Evolutionary conservation across 64 coral and sea anemone genomes (phyloP), one percentile per base, ranked within the genome.

Genomic region (Actinia tenebrosa): DNA sequence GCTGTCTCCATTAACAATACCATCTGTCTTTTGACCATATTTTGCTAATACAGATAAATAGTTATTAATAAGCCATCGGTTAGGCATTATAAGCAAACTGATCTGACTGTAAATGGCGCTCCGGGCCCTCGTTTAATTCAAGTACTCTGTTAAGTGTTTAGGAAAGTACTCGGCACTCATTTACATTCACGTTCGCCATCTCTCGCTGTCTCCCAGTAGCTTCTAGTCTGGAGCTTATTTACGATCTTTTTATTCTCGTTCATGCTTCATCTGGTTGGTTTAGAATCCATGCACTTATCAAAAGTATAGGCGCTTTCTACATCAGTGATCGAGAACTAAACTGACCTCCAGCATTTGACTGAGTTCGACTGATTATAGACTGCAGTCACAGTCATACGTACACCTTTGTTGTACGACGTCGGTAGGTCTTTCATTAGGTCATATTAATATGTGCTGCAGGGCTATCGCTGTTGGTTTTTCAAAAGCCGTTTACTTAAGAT

Each of bases 251-350:
- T 9, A 25, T 27, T 15, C 25, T 75, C 25, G 23, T 75, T 75
- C 26, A 75, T 75, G 69, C 23, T 30, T 75, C 23, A 75, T 75
- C 11, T 75, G 26, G 14, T 75, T 75, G 69, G 69, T 43, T 75
- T 75, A 75, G 26, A 42, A 15, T 42, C 11, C 69, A 26, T 75
- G 23, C 69, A 75, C 69, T 75, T 42, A 75, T 30, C n/a, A 75
- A 13, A 75, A 75, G 69, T 75, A 75, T 75, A 75, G 69, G 69
- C 10, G 42, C 69, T 75, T 75, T 75, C 69, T 75, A 75, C 69
- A 75, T 75, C 69, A 75, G 9, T 75, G 69, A 75, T 14, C 27
- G 10, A 75, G 69, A 15, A 22, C 63, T 66, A 50, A 50, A 58
- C 15, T 58, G 20, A 23, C 63, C 10, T 66, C 20, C 26, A 15